Conservation (phyloP, 2,113 vertebrate species). For the Lanius ludovicianus region DNA sequence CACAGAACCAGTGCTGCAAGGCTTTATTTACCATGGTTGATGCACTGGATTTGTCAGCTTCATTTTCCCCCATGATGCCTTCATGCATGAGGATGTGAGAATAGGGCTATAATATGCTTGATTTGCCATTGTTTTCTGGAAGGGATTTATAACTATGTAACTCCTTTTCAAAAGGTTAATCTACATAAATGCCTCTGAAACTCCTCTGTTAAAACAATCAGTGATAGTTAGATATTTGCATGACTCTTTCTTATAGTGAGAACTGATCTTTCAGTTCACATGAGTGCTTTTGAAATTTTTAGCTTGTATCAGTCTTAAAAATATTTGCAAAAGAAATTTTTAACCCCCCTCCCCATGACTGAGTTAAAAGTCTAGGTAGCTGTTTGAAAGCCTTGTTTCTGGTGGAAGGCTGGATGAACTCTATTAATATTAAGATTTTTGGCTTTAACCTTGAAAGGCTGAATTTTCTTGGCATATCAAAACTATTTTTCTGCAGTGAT, state of each 20-base stretch:
- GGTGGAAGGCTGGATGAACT: not conserved
- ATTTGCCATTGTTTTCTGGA: not conserved
- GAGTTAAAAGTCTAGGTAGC: not conserved
- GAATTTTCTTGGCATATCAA: not conserved
- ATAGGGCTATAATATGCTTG: not conserved
- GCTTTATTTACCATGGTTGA: not conserved
- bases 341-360: not conserved
- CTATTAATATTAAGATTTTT: not conserved
- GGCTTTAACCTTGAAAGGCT: not conserved
- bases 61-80: not conserved
- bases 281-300: not conserved
- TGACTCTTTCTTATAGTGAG: not conserved
- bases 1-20: not conserved
- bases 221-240: not conserved
- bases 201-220: not conserved
- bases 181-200: not conserved
- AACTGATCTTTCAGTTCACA: not conserved
- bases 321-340: not conserved
- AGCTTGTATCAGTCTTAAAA: not conserved
- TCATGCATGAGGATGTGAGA: not conserved
- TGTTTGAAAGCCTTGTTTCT: not conserved
- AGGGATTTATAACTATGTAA: not conserved
- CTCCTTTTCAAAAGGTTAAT: not conserved
- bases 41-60: not conserved
- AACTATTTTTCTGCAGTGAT: not conserved